phyloP scores from a whole-genome alignment of 2,797 vertebrate species.

The Anguilla anguilla region DNA sequence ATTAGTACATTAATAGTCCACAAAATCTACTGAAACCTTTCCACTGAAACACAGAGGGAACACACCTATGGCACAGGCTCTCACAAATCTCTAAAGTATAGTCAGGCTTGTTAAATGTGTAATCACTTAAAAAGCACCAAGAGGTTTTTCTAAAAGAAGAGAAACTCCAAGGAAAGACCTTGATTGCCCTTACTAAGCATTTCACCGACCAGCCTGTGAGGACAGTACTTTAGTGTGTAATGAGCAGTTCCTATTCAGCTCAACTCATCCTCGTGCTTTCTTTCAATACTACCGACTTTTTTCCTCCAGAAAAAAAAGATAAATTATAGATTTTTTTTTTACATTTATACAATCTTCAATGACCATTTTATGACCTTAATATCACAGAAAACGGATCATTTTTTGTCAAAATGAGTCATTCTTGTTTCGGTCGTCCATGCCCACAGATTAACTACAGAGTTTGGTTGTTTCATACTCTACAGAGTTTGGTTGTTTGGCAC shows the following conservation, averaged over 20 bases:
- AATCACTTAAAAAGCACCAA: conserved; percentile 17
- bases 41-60: not conserved
- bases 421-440: not conserved
- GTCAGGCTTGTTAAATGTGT: conserved; percentile 10
- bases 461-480: conserved; percentile 91
- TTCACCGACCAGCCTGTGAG: not conserved
- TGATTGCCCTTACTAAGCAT: not conserved
- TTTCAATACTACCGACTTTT: not conserved
- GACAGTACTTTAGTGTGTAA: not conserved
- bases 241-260: not conserved
- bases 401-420: not conserved
- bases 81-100: conserved; percentile 9
- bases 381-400: not conserved
- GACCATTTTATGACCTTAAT: not conserved
- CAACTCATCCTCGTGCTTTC: not conserved
- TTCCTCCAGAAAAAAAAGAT: not conserved
- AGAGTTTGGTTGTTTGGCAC: conserved; percentile 88
- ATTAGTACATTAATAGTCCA: conserved; percentile 12
- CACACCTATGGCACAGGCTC: conserved; percentile 1
- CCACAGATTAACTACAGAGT: conserved; percentile 88
- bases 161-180: not conserved
- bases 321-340: not conserved
- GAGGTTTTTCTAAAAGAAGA: not conserved
- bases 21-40: not conserved
- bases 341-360: conserved; percentile 2